Evolutionary conservation across 2,797 vertebrate species (phyloP), one percentile per base, ranked within the genome.

Genomic region (Heliangelus exortis): DNA sequence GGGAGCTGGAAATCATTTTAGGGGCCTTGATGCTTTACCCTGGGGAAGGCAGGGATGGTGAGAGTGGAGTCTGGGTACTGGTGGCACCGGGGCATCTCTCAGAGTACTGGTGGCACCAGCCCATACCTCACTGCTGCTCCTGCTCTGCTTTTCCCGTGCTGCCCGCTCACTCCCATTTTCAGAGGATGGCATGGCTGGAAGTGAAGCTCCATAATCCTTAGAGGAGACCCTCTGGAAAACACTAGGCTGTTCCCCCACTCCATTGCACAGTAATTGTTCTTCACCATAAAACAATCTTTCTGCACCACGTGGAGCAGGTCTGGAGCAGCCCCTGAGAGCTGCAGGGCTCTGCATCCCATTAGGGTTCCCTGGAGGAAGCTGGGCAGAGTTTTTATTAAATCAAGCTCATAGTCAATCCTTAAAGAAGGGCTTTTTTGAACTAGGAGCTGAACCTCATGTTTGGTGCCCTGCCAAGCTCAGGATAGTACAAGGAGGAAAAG

Each of bases 391-490:
- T 90, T 94, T 91, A 93, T 96, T 96, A 97, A 95, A 96, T 92
- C 95, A 94, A 84, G 91, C 77, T 92, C 71, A 10, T 71, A 76
- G 87, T 86, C 59, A 36, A 74, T 47, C 68, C 92, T 92, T 94
- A 69, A 89, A 93, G 84, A 86, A 92, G 85, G 73, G 89, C 85
- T 93, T 96, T 96, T 97, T 97, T 96, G 96, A 96, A 95, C 92
- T 95, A 66, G 83, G 79, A 96, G 87, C 84, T 92, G 95, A 96
- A 95, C 89, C 93, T 96, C 94, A 97, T 95, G 93, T 97, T 96
- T 97, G 96, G 94, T 94, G 83, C 74, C 89, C 95, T 96, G 95
- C 95, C 96, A 97, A 96, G 82, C 80, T 90, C 82, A 86, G 89
- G 93, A 71, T 95, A 94, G 91, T 12, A 73, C 6, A n/a, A 85